A percentile compares a stretch with the other conserved stretches of the same genome.
These are phyloP conservation scores for Vulpes lagopus DNA, from an alignment of 2,113 vertebrate species.

Conservation along the genomic window DNA sequence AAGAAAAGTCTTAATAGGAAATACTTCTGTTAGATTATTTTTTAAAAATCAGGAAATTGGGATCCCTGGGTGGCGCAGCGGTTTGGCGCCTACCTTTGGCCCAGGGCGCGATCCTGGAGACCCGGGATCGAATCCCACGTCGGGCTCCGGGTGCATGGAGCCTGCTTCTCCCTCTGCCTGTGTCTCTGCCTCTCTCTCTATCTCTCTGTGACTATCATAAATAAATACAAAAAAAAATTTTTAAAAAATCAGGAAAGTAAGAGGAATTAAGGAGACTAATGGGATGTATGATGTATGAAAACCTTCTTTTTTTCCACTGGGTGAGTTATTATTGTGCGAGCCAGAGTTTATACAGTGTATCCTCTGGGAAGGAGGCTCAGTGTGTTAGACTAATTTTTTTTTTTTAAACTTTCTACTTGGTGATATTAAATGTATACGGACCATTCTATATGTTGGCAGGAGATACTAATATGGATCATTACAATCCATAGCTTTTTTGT, in stretches of 20 bases:
- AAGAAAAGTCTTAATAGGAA: constrained; percentile 9
- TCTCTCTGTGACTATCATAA: too few relatives aligned
- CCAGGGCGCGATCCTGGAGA: too few relatives aligned
- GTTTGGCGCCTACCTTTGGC: too few relatives aligned
- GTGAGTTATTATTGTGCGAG: not conserved
- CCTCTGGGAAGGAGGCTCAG: constrained; percentile 37
- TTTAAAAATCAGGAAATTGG: not conserved
- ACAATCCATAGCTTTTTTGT: constrained; percentile 64
- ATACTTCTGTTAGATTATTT: not conserved
- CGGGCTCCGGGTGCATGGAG: too few relatives aligned
- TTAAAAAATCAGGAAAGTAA: constrained; percentile 22
- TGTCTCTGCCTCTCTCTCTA: too few relatives aligned
- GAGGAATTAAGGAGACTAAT: not conserved
- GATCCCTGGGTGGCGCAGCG: too few relatives aligned
- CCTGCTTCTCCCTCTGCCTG: too few relatives aligned
- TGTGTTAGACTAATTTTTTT: constrained; percentile 79
- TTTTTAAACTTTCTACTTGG: constrained; percentile 56
- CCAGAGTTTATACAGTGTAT: constrained; percentile 30
- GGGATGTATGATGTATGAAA: constrained; percentile 34
- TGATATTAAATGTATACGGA: constrained; percentile 60
- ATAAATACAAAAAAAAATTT: too few relatives aligned
- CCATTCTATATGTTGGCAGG: constrained; percentile 74
- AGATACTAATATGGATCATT: constrained; percentile 68
- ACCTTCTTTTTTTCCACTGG: constrained; percentile 50
- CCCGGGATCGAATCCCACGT: too few relatives aligned